A percentile compares a stretch with the other conserved stretches of the same genome.
phyloP scores from a whole-genome alignment of 1,140 invertebrate species.

The Varroa destructor region DNA sequence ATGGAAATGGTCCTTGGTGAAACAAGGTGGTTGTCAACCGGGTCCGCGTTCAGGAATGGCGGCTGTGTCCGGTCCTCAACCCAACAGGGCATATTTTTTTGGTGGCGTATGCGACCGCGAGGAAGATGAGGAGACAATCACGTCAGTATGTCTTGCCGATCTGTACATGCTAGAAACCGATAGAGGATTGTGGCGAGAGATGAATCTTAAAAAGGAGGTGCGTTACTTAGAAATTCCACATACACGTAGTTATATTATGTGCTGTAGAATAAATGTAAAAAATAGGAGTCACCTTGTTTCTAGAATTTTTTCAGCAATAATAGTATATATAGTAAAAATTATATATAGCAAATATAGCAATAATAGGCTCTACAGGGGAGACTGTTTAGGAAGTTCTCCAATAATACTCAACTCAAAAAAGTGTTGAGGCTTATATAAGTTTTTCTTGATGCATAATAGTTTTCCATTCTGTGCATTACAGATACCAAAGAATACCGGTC shows the following conservation, averaged over 20 bases:
- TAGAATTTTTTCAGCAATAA: neutral
- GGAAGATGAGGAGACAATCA: conserved; percentile 56
- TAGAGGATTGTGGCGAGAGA: conserved; percentile 54
- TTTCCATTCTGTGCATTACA: conserved; percentile 1
- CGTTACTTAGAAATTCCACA: conserved; percentile 17
- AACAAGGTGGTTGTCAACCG: conserved; percentile 52
- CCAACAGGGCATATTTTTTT: conserved; percentile 55
- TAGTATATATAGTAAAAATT: neutral
- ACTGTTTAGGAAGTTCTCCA: neutral
- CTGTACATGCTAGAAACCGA: conserved; percentile 61
- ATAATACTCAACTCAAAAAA: too few relatives aligned
- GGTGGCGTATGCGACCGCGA: conserved; percentile 69
- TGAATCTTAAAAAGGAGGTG: conserved; percentile 35
- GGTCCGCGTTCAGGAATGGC: conserved; percentile 55
- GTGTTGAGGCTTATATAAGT: too few relatives aligned
- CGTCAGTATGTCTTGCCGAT: conserved; percentile 69
- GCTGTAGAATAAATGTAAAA: conserved; percentile 39
- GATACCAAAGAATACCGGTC: conserved; percentile 15
- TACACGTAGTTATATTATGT: neutral
- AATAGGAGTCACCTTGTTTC: neutral
- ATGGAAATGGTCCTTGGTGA: conserved; percentile 61
- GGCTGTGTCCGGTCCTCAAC: conserved; percentile 41
- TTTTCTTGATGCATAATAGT: too few relatives aligned
- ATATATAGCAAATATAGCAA: neutral
- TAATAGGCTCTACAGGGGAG: neutral